These are phyloP conservation scores for Drosophila simulans DNA, from an alignment of 1,140 invertebrate species.

Conservation along the genomic window DNA sequence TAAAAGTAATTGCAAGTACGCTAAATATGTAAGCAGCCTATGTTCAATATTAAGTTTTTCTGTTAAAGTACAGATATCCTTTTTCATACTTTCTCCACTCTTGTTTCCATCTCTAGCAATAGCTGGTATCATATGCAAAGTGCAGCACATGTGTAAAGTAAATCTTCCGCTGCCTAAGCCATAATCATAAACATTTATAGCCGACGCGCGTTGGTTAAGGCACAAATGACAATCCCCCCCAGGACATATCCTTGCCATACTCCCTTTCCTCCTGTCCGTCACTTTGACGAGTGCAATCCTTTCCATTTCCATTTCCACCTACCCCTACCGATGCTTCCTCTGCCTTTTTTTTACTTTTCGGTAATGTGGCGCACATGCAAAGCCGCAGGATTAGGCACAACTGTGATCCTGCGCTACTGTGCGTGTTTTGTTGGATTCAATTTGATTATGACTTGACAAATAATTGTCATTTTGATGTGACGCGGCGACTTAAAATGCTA, in stretches of 20 bases:
- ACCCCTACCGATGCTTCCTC: slow-evolving; percentile 8
- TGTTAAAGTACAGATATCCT: not conserved
- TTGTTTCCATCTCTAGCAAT: slow-evolving; percentile 39
- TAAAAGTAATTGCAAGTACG: too few species aligned
- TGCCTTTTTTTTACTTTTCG: slow-evolving; percentile 19
- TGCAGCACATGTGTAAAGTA: slow-evolving; percentile 81
- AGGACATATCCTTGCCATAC: slow-evolving; percentile 23
- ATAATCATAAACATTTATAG: slow-evolving; percentile 83
- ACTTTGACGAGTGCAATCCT: slow-evolving; percentile 80
- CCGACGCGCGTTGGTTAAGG: slow-evolving; percentile 55
- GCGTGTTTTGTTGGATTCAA: slow-evolving; percentile 51
- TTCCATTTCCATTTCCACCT: slow-evolving; percentile 31
- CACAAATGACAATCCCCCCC: slow-evolving; percentile 41
- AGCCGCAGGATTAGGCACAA: slow-evolving; percentile 80
- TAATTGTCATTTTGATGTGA: slow-evolving; percentile 82
- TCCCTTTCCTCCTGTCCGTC: slow-evolving; percentile 39
- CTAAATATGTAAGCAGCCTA: too few species aligned
- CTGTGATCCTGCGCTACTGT: slow-evolving; percentile 58
- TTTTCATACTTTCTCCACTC: not conserved
- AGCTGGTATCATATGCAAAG: slow-evolving; percentile 71
- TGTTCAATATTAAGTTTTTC: too few species aligned
- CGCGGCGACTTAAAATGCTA: slow-evolving; percentile 75
- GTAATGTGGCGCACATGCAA: slow-evolving; percentile 62
- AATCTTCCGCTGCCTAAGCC: slow-evolving; percentile 71
- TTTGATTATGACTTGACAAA: slow-evolving; percentile 83